Conservation (phyloP, 2,113 vertebrate genomes). For the Trogon melanurus region DNA sequence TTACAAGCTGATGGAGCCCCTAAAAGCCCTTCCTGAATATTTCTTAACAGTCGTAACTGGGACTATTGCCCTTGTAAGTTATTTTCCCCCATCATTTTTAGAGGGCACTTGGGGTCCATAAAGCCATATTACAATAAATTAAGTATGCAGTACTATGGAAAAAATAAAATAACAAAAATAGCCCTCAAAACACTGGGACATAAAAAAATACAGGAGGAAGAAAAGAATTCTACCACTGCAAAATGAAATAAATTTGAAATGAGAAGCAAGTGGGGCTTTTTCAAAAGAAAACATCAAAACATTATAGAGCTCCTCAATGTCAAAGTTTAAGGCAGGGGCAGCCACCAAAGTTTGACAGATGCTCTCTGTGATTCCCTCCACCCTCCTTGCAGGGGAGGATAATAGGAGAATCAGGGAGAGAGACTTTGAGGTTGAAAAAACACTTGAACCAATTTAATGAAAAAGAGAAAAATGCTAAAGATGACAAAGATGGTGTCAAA, state of each 20-base stretch:
- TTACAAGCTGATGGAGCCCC: background rate
- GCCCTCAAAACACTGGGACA: rapidly evolving
- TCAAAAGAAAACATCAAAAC: background rate
- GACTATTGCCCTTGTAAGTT: constrained; percentile 6
- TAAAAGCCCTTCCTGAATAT: background rate
- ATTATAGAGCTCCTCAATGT: too few relatives aligned
- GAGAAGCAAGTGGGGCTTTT: background rate
- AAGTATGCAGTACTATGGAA: background rate
- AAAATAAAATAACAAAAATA: background rate
- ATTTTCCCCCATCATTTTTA: background rate
- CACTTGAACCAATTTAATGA: too few relatives aligned
- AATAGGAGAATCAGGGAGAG: too few relatives aligned
- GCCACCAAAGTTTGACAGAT: too few relatives aligned
- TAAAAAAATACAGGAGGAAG: background rate
- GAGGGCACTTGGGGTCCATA: background rate
- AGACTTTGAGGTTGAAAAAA: too few relatives aligned
- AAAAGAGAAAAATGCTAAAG: too few relatives aligned
- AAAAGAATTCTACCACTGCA: background rate
- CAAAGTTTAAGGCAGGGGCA: too few relatives aligned
- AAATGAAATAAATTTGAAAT: background rate
- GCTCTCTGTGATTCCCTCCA: too few relatives aligned
- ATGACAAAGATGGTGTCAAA: too few relatives aligned
- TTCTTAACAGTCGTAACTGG: background rate
- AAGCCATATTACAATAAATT: background rate
- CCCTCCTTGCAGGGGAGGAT: too few relatives aligned